phyloP scores from a whole-genome alignment of 2,113 vertebrate species.

The Megaceryle maxima region DNA sequence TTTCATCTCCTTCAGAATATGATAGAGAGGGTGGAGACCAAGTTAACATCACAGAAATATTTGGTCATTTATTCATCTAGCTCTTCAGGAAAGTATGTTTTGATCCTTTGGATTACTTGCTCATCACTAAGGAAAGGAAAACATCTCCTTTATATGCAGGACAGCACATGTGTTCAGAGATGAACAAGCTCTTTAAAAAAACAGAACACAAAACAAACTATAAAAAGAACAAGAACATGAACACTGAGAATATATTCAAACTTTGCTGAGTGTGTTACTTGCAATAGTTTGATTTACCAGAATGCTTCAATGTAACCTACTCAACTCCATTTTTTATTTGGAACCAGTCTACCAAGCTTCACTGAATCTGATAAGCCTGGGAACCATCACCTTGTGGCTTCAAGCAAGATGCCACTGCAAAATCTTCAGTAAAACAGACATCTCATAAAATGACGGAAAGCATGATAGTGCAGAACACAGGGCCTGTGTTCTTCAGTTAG shows the following conservation, averaged over 20 bases:
- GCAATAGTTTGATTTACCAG: not conserved
- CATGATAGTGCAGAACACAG: not conserved
- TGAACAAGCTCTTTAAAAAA: not conserved
- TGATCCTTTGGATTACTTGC: not conserved
- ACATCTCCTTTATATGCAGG: not conserved
- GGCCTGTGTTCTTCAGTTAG: not conserved
- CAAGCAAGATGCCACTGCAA: not conserved
- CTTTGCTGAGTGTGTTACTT: not conserved
- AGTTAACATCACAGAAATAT: constrained; percentile 12
- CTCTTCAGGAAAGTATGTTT: not conserved
- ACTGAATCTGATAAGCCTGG: not conserved
- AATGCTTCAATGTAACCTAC: not conserved
- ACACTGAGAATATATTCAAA: not conserved
- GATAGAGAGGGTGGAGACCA: not conserved
- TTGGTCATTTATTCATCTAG: not conserved
- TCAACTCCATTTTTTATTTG: not conserved
- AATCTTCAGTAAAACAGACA: not conserved
- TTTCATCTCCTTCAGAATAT: constrained; percentile 7
- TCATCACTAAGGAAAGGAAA: not conserved
- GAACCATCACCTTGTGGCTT: not conserved
- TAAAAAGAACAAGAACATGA: not conserved
- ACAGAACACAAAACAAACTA: not conserved
- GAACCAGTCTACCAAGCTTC: not conserved
- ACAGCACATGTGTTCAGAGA: not conserved
- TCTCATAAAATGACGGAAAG: not conserved